These are phyloP conservation scores for Leucosticte australis DNA, from an alignment of 2,113 vertebrate genomes.

Conservation along the genomic window DNA sequence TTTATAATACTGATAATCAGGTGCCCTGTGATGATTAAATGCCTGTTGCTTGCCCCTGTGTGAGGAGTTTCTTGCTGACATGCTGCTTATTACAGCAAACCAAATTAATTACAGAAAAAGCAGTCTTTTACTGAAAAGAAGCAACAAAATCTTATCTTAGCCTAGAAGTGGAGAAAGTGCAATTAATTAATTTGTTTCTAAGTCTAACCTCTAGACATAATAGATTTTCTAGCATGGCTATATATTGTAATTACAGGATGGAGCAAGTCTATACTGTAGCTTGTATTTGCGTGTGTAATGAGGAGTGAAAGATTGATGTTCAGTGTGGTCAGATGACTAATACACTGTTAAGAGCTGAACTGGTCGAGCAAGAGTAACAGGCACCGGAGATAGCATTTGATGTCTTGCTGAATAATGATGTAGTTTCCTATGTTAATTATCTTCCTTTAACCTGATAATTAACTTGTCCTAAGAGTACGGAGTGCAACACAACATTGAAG, in stretches of 20 bases:
- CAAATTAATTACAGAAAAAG: neutral
- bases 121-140: neutral
- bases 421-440: conserved; percentile 17
- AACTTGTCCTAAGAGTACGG: conserved; percentile 14
- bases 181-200: conserved; percentile 52
- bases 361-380: conserved; percentile 32
- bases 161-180: conserved; percentile 34
- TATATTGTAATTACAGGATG: conserved; percentile 39
- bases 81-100: neutral
- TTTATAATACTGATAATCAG: conserved; percentile 57
- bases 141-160: conserved; percentile 6
- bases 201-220: conserved; percentile 14
- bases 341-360: neutral
- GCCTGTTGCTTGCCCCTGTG: conserved; percentile 16
- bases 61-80: conserved; percentile 37
- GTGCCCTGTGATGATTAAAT: conserved; percentile 26
- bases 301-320: conserved; percentile 49
- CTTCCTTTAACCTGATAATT: neutral
- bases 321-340: conserved; percentile 37
- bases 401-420: conserved; percentile 24
- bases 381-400: conserved; percentile 1
- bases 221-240: neutral
- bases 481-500: neutral
- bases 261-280: neutral
- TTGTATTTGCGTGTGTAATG: conserved; percentile 3